Evolutionary conservation across 1,140 invertebrate genomes (phyloP).

Genomic region (Temnothorax curvispinosus): DNA sequence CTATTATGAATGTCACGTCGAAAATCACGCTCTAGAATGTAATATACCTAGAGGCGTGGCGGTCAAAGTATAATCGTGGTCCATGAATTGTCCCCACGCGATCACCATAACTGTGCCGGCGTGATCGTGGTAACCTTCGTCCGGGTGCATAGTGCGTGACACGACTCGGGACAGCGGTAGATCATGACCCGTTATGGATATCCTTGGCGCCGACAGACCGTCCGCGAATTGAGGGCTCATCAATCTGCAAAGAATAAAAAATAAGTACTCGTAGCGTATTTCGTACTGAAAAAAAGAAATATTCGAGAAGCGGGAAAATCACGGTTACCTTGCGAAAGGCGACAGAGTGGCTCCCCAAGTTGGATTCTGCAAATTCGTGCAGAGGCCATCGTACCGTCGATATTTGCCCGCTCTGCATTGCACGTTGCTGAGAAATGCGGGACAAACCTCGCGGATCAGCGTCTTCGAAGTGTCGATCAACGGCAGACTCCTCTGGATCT

Average conservation of each 20-base stretch:
- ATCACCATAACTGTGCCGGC: slow-evolving; percentile 97
- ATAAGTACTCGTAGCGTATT: background rate
- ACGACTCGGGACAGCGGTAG: slow-evolving; percentile 94
- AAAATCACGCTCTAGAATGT: background rate
- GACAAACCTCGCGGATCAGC: slow-evolving; percentile 94
- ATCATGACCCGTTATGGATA: slow-evolving; percentile 90
- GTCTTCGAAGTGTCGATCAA: slow-evolving; percentile 96
- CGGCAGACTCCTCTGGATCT: slow-evolving; percentile 95
- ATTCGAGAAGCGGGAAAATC: background rate
- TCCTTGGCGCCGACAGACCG: slow-evolving; percentile 92
- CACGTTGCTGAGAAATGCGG: slow-evolving; percentile 94
- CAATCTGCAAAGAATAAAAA: slow-evolving; percentile 85
- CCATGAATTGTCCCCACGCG: slow-evolving; percentile 97
- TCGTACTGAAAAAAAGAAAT: background rate
- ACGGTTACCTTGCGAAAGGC: slow-evolving; percentile 91
- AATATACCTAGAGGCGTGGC: slow-evolving; percentile 92
- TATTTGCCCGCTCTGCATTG: slow-evolving; percentile 96
- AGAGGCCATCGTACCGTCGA: slow-evolving; percentile 95
- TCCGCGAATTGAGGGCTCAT: slow-evolving; percentile 93
- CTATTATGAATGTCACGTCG: background rate
- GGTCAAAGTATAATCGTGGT: slow-evolving; percentile 96
- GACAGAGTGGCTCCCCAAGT: slow-evolving; percentile 95
- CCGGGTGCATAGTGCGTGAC: slow-evolving; percentile 95
- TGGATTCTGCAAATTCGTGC: slow-evolving; percentile 96
- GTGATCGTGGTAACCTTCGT: slow-evolving; percentile 96